Evolutionary conservation across 2,797 vertebrate genomes (phyloP).

Genomic region (Carcharodon carcharias): DNA sequence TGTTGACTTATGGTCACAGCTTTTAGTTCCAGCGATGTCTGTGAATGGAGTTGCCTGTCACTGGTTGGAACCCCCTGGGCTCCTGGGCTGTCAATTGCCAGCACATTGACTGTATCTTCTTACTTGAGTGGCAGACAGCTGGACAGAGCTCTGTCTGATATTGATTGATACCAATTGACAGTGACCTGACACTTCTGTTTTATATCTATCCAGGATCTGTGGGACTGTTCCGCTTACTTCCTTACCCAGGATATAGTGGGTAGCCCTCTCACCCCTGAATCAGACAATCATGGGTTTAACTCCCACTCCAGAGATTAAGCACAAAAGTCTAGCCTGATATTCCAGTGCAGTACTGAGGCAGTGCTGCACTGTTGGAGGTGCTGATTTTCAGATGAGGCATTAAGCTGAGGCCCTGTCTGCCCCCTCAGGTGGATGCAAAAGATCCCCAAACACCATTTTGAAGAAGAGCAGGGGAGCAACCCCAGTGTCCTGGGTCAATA

Average conservation of each 20-base stretch:
- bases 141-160: neutral
- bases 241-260: neutral
- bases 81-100: neutral
- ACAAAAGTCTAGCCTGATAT: neutral
- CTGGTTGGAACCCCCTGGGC: neutral
- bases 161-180: no score
- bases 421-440: no score
- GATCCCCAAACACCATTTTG: no score
- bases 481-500: no score
- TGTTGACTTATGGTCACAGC: neutral
- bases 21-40: neutral
- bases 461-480: no score
- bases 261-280: neutral
- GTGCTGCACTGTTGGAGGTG: no score
- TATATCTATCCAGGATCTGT: neutral
- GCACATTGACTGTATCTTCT: neutral
- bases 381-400: no score
- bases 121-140: neutral
- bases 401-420: no score
- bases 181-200: no score
- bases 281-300: neutral
- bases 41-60: neutral
- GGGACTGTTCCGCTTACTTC: neutral
- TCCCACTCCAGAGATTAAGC: neutral
- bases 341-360: neutral